Base-by-base conservation (phyloP, 2,888 invertebrate species). In the Epirrhoe tristata region DNA sequence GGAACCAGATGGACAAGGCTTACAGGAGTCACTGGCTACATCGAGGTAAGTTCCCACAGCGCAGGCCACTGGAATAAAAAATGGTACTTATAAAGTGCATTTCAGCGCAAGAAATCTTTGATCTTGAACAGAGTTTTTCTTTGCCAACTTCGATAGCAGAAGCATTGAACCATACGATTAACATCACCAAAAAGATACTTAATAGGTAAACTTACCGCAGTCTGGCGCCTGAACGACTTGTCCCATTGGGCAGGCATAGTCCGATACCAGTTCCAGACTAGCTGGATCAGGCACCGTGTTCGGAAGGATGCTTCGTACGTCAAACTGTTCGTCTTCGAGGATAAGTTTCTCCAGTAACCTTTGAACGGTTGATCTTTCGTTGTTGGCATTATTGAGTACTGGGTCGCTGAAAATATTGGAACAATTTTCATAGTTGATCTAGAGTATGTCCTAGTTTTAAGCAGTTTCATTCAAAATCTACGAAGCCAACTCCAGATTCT, bases 201-300 rank as follows among this genome's bases (percentile, higher is more conserved):
- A n/a, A n/a, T 16, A 43, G 16, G 55, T 50, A 17, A 63, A 87
- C 94, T 93, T 94, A 97, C 97, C 98, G 89, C 99, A 99, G 83
- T 98, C 97, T 62, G 98, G 98, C 52, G 97, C 97, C 94, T 98
- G 97, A 0, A 98, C 98, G 32, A 99, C 99, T 93, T 98, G 98
- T 61, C 99, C 99, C 76, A 96, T 94, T 0, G 98, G 97, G 82
- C 99, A 99, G 60, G 98, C 97, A 81, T 98, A 98, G 85, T 98
- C 98, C 0, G 98, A 98, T 71, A 96, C 95, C n/a, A 99, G 93
- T 31, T 95, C 90, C 66, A 99, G 92, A 2, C 98, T 98, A 8
- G 98, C 97, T 65, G 98, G 97, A 89, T 99, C 98, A 0, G 98
- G 98, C 0, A 98, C 96, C 0, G 98, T 99, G 82, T 98, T 99